Evolutionary conservation across 2,113 vertebrate genomes (phyloP).

Genomic region (Eudyptes chrysolophus): DNA sequence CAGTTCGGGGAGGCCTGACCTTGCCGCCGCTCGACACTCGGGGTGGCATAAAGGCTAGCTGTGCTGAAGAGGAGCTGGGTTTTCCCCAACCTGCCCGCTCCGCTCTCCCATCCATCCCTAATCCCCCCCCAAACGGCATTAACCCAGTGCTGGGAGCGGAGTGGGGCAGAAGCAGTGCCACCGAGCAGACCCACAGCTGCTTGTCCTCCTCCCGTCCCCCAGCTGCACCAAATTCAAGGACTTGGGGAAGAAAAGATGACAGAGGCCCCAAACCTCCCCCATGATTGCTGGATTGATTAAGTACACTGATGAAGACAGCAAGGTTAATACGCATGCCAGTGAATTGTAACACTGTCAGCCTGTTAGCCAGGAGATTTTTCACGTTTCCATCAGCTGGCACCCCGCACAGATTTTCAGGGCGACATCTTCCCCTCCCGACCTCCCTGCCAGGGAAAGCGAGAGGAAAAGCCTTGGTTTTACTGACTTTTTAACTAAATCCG

Average conservation of each 20-base stretch:
- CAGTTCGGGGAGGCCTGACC: neutral
- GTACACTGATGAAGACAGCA: neutral
- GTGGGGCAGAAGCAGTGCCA: fast-evolving
- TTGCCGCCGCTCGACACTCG: fast-evolving
- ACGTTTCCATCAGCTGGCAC: neutral
- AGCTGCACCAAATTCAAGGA: neutral
- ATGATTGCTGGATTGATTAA: neutral
- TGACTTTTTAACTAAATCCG: slow-evolving; percentile 32
- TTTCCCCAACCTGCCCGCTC: neutral
- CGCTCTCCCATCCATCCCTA: neutral
- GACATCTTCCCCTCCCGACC: neutral
- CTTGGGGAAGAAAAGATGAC: neutral
- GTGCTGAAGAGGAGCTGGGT: fast-evolving
- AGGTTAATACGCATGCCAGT: neutral
- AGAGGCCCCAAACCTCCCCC: neutral
- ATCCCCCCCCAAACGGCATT: fast-evolving
- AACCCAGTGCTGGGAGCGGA: no score
- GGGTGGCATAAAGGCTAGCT: neutral
- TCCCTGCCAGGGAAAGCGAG: neutral
- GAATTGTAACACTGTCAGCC: neutral
- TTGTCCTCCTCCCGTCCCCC: neutral
- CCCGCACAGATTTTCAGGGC: neutral
- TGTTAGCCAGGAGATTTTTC: neutral
- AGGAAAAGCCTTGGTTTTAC: neutral
- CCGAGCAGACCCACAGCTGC: fast-evolving